These are phyloP conservation scores for Caenorhabditis sp. DNA, from an alignment of 2,888 invertebrate genomes.

Conservation along the genomic window DNA sequence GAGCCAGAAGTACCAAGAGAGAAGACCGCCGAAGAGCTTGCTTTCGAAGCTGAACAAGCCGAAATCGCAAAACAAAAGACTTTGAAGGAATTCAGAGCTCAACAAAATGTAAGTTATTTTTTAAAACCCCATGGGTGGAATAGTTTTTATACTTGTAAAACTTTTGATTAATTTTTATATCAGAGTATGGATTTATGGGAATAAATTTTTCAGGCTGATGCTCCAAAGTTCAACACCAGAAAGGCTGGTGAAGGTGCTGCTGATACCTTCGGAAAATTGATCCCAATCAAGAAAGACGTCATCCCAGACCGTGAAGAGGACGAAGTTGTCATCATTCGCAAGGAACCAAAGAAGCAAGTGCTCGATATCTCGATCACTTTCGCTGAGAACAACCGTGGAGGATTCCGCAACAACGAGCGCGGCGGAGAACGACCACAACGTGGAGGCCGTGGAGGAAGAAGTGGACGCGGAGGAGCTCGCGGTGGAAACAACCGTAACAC, in stretches of 20 bases:
- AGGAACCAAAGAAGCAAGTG: conserved; percentile 49
- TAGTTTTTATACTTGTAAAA: too few relatives aligned
- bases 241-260: conserved; percentile 60
- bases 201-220: conserved; percentile 28
- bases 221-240: conserved; percentile 64
- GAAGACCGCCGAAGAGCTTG: conserved; percentile 62
- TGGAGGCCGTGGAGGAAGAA: conserved; percentile 39
- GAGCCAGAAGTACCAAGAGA: conserved; percentile 56
- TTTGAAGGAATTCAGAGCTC: conserved; percentile 62
- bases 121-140: too few relatives aligned
- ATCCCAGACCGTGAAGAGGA: conserved; percentile 50
- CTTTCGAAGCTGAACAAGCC: conserved; percentile 51
- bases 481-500: conserved; percentile 13
- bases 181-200: too few relatives aligned
- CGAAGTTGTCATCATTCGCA: conserved; percentile 45
- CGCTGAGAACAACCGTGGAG: conserved; percentile 31
- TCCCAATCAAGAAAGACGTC: conserved; percentile 59
- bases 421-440: conserved; percentile 31
- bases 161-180: too few relatives aligned
- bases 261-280: conserved; percentile 55
- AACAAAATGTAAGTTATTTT: conserved; percentile 31
- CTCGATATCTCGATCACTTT: conserved; percentile 61
- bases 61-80: conserved; percentile 66
- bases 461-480: conserved; percentile 42
- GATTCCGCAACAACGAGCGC: conserved; percentile 43